Evolutionary conservation across 2,113 vertebrate species (phyloP), one percentile per base, ranked within the genome.

Genomic region (Cyprinus carpio): DNA sequence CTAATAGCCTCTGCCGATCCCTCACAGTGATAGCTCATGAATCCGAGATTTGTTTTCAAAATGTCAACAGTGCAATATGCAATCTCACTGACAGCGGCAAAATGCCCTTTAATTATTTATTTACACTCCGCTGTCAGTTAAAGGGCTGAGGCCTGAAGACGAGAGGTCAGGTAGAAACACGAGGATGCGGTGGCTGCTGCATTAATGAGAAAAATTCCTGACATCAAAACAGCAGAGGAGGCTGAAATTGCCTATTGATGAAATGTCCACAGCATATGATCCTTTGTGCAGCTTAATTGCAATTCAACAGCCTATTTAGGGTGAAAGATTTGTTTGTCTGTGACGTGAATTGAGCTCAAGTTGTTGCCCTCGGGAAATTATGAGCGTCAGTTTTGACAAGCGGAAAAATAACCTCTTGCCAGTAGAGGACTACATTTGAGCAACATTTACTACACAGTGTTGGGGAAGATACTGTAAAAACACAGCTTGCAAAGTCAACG

Each of bases 1-100:
- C 96, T 96, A 96, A 96, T 96, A 95, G 95, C 94, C 95, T 95
- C 90, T 92, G 94, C 94, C 94, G 95, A 95, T 96, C 95, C 94
- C 93, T 94, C 91, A 92, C 71, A 86, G 94, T 96, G 95, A 96
- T 96, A 93, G 93, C 94, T 95, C 95, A 96, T 96, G 96, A 95
- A 96, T 96, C 95, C 94, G 87, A 83, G 91, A 96, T 95, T 93
- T 95, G 95, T 96, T 95, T 96, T 94, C 93, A 93, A 95, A 95
- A 94, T 95, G 95, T 96, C 95, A 96, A 90, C 60, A 11, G 94
- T 94, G 94, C 94, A 95, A 94, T 93, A 94, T 92, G 94, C 94
- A 94, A 95, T 95, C 95, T 94, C 94, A 95, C 93, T 95, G 95
- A 96, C 95, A 93, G 92, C 94, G 92, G 93, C 93, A 94, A 96